These are phyloP conservation scores for Podilymbus podiceps DNA, from an alignment of 2,113 vertebrate genomes.

Conservation along the genomic window DNA sequence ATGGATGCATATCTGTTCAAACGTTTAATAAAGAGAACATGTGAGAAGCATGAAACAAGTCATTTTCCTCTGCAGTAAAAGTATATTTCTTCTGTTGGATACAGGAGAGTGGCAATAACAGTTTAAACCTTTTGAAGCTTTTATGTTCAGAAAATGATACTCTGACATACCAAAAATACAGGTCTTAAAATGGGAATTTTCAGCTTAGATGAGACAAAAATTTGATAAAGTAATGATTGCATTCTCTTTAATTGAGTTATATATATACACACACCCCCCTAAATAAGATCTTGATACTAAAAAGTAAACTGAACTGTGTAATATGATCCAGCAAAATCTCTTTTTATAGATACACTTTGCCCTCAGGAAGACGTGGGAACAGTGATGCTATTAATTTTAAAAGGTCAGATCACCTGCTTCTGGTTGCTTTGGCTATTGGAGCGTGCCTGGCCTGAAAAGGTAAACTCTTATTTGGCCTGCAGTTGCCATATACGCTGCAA, in stretches of 20 bases:
- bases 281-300: neutral
- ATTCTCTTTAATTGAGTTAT: neutral
- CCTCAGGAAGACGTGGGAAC: neutral
- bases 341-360: neutral
- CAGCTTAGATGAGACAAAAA: neutral
- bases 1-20: constrained; percentile 14
- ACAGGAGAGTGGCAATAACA: neutral
- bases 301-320: neutral
- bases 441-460: neutral
- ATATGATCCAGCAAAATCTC: neutral
- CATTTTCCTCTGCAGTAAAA: constrained; percentile 34
- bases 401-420: neutral
- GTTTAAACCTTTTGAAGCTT: neutral
- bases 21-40: constrained; percentile 40
- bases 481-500: neutral
- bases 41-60: constrained; percentile 25
- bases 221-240: neutral
- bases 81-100: neutral
- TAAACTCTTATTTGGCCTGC: fast-evolving
- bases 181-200: neutral
- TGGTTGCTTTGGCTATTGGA: neutral
- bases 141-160: neutral
- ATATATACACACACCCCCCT: neutral
- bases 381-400: neutral
- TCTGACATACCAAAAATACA: neutral